phyloP scores from a whole-genome alignment of 2,888 invertebrate species.

The Rhynchonema sp. region DNA sequence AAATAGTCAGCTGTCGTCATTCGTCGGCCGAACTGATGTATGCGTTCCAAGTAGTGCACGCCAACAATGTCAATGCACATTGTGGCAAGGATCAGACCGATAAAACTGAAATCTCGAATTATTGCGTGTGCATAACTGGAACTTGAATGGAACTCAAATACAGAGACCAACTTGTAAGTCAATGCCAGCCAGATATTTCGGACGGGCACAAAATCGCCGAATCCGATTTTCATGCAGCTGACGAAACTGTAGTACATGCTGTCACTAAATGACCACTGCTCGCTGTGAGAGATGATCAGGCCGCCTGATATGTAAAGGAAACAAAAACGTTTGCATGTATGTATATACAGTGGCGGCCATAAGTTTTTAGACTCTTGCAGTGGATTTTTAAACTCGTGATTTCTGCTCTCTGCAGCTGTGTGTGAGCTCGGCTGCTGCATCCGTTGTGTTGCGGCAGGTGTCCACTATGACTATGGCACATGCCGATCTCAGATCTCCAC shows the following conservation, averaged over 20 bases:
- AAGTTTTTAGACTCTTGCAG: too few relatives aligned
- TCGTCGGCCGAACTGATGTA: slow-evolving; percentile 5
- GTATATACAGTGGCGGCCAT: too few relatives aligned
- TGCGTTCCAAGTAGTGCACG: slow-evolving; percentile 2
- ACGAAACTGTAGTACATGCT: slow-evolving; percentile 5
- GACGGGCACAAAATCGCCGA: slow-evolving; percentile 5
- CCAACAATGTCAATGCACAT: slow-evolving; percentile 8
- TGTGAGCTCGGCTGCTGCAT: too few relatives aligned
- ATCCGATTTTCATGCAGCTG: slow-evolving; percentile 5
- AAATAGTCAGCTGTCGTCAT: slow-evolving; percentile 4
- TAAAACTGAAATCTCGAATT: slow-evolving; percentile 2
- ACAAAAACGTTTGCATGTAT: too few relatives aligned
- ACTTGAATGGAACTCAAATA: too few relatives aligned
- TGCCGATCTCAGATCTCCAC: too few relatives aligned
- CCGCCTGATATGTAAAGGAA: neutral
- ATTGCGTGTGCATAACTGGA: too few relatives aligned
- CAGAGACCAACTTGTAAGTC: neutral
- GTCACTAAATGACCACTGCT: slow-evolving; percentile 1
- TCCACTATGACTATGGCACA: too few relatives aligned
- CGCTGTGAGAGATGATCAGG: neutral
- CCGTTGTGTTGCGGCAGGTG: too few relatives aligned
- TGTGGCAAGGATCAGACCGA: slow-evolving; percentile 6
- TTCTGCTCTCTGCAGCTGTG: too few relatives aligned
- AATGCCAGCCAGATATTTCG: neutral
- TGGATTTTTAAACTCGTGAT: too few relatives aligned